These are phyloP conservation scores for Mycetomoellerius zeteki DNA, from an alignment of 1,140 invertebrate species.

Conservation along the genomic window DNA sequence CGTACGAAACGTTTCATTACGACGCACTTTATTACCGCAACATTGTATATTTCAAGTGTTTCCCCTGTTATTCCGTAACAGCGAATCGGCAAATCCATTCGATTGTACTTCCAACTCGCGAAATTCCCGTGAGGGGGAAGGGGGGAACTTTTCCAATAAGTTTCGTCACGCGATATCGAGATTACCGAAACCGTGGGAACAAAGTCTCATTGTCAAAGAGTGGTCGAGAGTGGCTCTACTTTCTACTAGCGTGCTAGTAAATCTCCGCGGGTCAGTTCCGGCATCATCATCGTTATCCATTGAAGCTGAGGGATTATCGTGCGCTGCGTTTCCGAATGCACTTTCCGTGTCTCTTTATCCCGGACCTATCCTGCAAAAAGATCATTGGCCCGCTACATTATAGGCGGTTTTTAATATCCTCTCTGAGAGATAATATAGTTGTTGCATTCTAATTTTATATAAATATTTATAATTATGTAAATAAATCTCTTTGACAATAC, in stretches of 20 bases:
- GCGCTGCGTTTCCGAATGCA: background rate
- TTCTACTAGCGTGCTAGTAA: slow-evolving; percentile 34
- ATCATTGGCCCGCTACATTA: background rate
- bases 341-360: background rate
- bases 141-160: slow-evolving; percentile 41
- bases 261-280: background rate
- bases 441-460: slow-evolving; percentile 12
- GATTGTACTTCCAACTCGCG: slow-evolving; percentile 33
- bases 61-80: slow-evolving; percentile 36
- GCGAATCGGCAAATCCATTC: slow-evolving; percentile 39
- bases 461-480: slow-evolving; percentile 31
- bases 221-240: background rate
- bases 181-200: slow-evolving; percentile 52
- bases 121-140: background rate
- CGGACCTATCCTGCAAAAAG: background rate
- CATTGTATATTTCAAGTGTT: slow-evolving; percentile 57
- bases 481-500: background rate
- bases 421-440: background rate
- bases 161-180: slow-evolving; percentile 68
- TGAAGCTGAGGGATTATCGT: slow-evolving; percentile 41
- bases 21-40: slow-evolving; percentile 52
- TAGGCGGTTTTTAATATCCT: background rate
- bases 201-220: slow-evolving; percentile 49
- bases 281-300: slow-evolving; percentile 51
- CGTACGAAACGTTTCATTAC: slow-evolving; percentile 56